Conservation (phyloP, 1,140 invertebrate species). For the Bombus sibiricus region DNA sequence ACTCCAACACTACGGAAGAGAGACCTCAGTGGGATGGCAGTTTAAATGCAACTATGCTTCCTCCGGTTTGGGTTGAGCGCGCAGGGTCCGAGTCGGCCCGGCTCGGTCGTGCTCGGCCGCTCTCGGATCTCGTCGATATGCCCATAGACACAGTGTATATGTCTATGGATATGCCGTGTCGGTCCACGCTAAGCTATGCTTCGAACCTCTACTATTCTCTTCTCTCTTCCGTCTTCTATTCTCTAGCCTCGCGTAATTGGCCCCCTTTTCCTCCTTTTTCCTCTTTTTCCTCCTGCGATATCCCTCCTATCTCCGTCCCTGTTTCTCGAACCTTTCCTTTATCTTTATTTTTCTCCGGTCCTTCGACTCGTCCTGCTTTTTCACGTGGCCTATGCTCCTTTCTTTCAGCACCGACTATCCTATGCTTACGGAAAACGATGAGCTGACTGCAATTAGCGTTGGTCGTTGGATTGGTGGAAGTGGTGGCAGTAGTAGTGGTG, state of each 20-base stretch:
- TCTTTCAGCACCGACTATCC: neutral
- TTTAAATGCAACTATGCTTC: slow-evolving; percentile 80
- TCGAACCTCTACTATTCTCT: neutral
- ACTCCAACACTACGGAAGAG: slow-evolving; percentile 58
- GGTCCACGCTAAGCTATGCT: slow-evolving; percentile 46
- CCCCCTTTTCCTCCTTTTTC: neutral
- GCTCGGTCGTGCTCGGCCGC: slow-evolving; percentile 70
- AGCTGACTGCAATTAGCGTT: slow-evolving; percentile 44
- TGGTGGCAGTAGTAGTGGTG: neutral
- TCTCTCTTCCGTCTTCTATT: neutral
- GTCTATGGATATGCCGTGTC: slow-evolving; percentile 77
- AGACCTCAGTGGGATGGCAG: slow-evolving; percentile 73
- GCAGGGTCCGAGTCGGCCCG: slow-evolving; percentile 75
- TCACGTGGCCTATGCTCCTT: neutral
- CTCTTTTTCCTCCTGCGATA: neutral
- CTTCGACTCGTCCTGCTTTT: neutral
- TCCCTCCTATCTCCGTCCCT: neutral
- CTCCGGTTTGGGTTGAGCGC: slow-evolving; percentile 75
- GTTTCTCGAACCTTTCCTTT: slow-evolving; percentile 23
- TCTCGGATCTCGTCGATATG: slow-evolving; percentile 80
- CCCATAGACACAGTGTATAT: slow-evolving; percentile 78
- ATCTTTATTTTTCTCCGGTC: neutral
- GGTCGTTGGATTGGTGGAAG: slow-evolving; percentile 26
- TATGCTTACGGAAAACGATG: neutral
- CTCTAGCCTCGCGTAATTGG: neutral